Conservation (phyloP, 1,140 invertebrate genomes). For the Drosophila busckii region DNA sequence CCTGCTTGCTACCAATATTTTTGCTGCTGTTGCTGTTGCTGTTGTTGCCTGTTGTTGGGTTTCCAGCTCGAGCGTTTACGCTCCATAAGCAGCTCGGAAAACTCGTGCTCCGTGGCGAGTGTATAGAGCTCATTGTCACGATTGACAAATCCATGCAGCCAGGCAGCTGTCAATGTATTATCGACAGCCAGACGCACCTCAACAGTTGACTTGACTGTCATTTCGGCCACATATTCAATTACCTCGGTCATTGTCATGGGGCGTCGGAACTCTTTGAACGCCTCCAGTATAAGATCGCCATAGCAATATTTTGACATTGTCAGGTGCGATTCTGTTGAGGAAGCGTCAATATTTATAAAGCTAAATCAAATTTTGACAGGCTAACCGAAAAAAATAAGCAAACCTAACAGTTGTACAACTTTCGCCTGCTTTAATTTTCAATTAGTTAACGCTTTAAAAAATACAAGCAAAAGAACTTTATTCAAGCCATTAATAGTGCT, state of each 20-base stretch:
- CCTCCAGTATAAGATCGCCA: constrained; percentile 49
- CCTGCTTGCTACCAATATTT: too few relatives aligned
- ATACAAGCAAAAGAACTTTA: background rate
- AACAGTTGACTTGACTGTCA: constrained; percentile 19
- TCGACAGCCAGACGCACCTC: constrained; percentile 48
- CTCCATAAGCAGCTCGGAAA: too few relatives aligned
- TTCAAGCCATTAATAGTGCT: too few relatives aligned
- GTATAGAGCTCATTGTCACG: constrained; percentile 14
- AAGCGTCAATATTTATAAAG: background rate
- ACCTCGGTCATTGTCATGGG: constrained; percentile 45
- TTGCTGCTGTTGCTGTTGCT: too few relatives aligned
- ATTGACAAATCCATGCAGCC: constrained; percentile 45
- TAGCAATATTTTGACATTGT: constrained; percentile 46
- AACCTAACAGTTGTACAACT: too few relatives aligned
- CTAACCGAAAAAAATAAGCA: background rate
- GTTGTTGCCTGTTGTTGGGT: too few relatives aligned
- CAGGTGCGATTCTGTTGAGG: background rate
- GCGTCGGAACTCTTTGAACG: constrained; percentile 45
- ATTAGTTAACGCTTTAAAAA: background rate
- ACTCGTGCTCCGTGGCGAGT: background rate
- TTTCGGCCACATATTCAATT: constrained; percentile 48
- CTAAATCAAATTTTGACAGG: background rate
- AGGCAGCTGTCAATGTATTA: constrained; percentile 53
- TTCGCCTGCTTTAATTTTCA: background rate
- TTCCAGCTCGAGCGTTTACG: too few relatives aligned